Percentiles rank a stretch among this genome's conserved stretches.
Conservation (phyloP, 1,140 invertebrate species). For the Pectinophora gossypiella region DNA sequence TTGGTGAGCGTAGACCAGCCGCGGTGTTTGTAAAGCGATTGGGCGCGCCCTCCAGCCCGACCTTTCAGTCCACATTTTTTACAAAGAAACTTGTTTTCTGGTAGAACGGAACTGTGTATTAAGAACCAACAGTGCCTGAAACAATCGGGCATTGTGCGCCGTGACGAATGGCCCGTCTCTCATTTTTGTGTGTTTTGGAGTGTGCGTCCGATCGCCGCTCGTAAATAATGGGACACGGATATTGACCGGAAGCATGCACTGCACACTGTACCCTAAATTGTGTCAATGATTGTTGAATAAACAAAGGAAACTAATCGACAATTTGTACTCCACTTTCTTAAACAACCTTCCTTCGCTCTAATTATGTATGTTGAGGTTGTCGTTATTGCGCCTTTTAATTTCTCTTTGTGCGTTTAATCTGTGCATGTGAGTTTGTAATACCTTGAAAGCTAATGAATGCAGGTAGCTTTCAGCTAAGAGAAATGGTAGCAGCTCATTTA, state of each 20-base stretch:
- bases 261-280: conserved; percentile 30
- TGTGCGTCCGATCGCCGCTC: conserved; percentile 40
- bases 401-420: too few relatives aligned
- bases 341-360: too few relatives aligned
- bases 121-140: conserved; percentile 40
- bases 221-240: conserved; percentile 60
- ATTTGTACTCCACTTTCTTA: conserved; percentile 15
- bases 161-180: conserved; percentile 53
- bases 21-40: conserved; percentile 12
- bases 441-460: too few relatives aligned
- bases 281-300: conserved; percentile 46
- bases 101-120: conserved; percentile 31
- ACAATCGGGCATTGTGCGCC: conserved; percentile 56
- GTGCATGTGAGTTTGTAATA: too few relatives aligned
- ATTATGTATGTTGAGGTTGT: too few relatives aligned
- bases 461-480: too few relatives aligned
- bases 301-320: conserved; percentile 37
- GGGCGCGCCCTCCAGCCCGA: conserved; percentile 12
- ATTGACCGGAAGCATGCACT: conserved; percentile 61
- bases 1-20: conserved; percentile 32
- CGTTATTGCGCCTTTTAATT: too few relatives aligned
- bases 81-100: conserved; percentile 29
- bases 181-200: conserved; percentile 68
- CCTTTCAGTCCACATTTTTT: conserved; percentile 24
- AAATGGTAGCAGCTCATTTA: too few relatives aligned